Percentiles rank a stretch among this genome's conserved stretches.
Conservation (phyloP, 2,888 invertebrate genomes). For the Drosophila nr. fundita region DNA sequence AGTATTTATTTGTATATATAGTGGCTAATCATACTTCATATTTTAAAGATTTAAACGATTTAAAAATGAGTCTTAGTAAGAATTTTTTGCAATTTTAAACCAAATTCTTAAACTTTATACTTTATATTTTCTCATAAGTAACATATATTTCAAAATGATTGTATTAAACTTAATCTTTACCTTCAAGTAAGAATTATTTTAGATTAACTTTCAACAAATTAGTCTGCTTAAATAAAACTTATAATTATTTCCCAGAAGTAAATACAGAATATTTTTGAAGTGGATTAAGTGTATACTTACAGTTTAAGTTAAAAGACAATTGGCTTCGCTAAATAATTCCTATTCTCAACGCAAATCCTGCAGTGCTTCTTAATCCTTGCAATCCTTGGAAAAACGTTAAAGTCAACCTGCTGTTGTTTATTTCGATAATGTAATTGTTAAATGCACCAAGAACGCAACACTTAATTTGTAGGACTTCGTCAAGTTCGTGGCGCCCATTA, state of each 20-base stretch:
- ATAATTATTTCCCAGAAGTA: neutral
- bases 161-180: neutral
- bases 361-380: slow-evolving; percentile 42
- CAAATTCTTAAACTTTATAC: neutral
- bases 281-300: slow-evolving; percentile 45
- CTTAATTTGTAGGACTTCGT: slow-evolving; percentile 52
- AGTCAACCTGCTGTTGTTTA: slow-evolving; percentile 32
- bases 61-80: neutral
- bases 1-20: neutral
- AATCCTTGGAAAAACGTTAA: slow-evolving; percentile 1
- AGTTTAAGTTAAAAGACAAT: slow-evolving; percentile 27
- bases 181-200: neutral
- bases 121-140: neutral
- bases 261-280: neutral
- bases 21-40: neutral
- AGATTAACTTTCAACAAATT: neutral
- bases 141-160: neutral
- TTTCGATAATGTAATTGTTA: slow-evolving; percentile 14
- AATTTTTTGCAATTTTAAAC: neutral
- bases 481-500: slow-evolving; percentile 36
- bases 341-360: slow-evolving; percentile 4
- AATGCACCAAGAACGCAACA: slow-evolving; percentile 45
- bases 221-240: neutral
- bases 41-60: neutral
- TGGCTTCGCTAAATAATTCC: slow-evolving; percentile 7